Conservation (phyloP, 2,113 vertebrate species). For the Turdus rufiventris region DNA sequence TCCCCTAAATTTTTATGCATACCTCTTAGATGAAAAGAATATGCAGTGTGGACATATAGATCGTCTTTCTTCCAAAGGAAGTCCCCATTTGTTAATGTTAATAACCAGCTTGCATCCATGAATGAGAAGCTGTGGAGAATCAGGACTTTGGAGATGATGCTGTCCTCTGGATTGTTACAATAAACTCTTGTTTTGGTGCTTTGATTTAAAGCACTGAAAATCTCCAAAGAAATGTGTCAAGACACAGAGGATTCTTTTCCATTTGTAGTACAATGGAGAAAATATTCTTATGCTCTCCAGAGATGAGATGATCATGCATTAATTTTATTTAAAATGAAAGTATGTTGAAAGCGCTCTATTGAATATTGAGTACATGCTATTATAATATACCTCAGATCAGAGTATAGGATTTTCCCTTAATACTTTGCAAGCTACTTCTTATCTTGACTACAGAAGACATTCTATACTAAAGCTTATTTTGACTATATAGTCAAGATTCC, state of each 20-base stretch:
- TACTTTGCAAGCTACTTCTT: constrained; percentile 41
- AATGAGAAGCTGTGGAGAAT: constrained; percentile 67
- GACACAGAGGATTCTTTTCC: constrained; percentile 55
- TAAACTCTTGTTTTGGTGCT: constrained; percentile 66
- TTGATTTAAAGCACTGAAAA: constrained; percentile 68
- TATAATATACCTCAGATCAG: constrained; percentile 56
- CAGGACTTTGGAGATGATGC: constrained; percentile 46
- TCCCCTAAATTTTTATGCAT: neutral
- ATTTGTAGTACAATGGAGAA: constrained; percentile 68
- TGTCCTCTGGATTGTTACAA: constrained; percentile 56
- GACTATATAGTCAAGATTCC: constrained; percentile 33
- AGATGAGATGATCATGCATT: constrained; percentile 49
- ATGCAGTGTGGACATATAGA: neutral
- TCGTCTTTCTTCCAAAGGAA: neutral
- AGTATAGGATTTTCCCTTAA: constrained; percentile 49
- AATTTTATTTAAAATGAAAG: constrained; percentile 56
- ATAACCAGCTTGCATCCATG: constrained; percentile 33
- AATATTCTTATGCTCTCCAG: constrained; percentile 55
- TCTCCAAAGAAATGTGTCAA: constrained; percentile 42
- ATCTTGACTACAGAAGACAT: constrained; percentile 31
- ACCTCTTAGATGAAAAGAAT: neutral
- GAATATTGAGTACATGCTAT: constrained; percentile 64
- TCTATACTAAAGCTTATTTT: constrained; percentile 26
- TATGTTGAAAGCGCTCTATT: neutral
- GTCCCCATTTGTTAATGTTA: constrained; percentile 9